Base-by-base conservation (phyloP, 2,113 vertebrate species). In the Gambusia holbrooki region DNA sequence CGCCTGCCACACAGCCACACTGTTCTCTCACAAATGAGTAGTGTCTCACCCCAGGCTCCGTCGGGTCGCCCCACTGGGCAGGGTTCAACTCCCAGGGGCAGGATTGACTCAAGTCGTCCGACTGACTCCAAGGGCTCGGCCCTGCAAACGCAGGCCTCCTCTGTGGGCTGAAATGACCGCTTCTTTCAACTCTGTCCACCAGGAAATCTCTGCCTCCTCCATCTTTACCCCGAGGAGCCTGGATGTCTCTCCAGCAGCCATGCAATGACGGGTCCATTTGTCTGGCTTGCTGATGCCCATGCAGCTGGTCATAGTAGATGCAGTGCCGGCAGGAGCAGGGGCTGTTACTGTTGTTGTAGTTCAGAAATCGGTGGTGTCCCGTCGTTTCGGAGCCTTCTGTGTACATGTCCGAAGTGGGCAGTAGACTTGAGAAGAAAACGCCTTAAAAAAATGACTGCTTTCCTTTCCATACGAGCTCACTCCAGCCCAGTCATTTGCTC, bases 321-420 rank as follows among this genome's bases (percentile, higher is more conserved):
- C 91, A 91, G 74, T 74, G 84, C 76, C 79, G 89, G 79, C 90
- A 87, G 69, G 81, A 76, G 77, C 86, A 87, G 73, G 73, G 82
- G 62, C 45, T 27, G 58, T 77, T 33, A 66, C 33, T 28, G 75
- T 42, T 77, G 77, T 30, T 75, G 65, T 73, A 79, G 35, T 86
- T 90, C 32, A 83, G 76, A 76, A 86, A 83, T 61, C 83, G 82
- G 28, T 79, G 87, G 83, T 84, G 87, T 91, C 90, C 87, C 54
- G 88, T 73, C 69, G 79, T 71, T 73, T 87, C 85, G 30, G 86
- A 77, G 72, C 84, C 83, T 84, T 92, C 92, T 48, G 93, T 88
- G 88, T 93, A 92, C 94, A 94, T 94, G 87, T 92, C 93, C 89
- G 74, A 86, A 84, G 75, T 78, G 76, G 83, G 86, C 88, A 73